A percentile compares a stretch with the other conserved stretches of the same genome.
phyloP scores from a whole-genome alignment of 2,797 vertebrate species.

The Sebastiscus tertius region DNA sequence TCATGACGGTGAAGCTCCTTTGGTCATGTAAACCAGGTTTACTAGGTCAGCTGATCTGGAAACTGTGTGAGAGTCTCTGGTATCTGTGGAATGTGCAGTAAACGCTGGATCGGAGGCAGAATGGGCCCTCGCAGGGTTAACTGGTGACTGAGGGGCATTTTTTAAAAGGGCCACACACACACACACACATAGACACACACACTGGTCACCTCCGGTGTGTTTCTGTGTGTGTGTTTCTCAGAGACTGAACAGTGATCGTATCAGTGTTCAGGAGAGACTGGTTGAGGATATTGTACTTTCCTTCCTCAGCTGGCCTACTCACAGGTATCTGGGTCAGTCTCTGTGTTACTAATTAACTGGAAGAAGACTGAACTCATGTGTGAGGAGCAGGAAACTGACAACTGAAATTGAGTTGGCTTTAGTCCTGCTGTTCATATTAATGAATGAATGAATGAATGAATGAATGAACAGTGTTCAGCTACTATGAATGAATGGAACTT shows the following conservation, averaged over 20 bases:
- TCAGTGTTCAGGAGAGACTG: background rate
- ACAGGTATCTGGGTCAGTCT: slow-evolving; percentile 39
- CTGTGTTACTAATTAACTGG: slow-evolving; percentile 47
- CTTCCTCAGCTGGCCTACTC: background rate
- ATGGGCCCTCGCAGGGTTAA: slow-evolving; percentile 26
- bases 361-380: background rate
- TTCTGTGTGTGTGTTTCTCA: background rate
- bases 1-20: background rate
- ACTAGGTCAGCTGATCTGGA: slow-evolving; percentile 19
- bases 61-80: slow-evolving; percentile 19
- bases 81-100: slow-evolving; percentile 59
- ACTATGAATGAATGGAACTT: background rate
- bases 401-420: background rate
- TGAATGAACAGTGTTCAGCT: background rate
- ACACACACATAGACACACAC: slow-evolving; percentile 31
- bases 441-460: background rate
- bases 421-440: background rate
- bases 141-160: slow-evolving; percentile 19
- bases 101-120: slow-evolving; percentile 37
- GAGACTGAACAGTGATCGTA: background rate
- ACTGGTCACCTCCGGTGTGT: background rate
- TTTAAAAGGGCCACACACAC: background rate
- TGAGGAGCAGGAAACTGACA: background rate
- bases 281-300: background rate
- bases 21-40: slow-evolving; percentile 2